phyloP scores from a whole-genome alignment of 2,888 invertebrate species.

The Colletes collaris region DNA sequence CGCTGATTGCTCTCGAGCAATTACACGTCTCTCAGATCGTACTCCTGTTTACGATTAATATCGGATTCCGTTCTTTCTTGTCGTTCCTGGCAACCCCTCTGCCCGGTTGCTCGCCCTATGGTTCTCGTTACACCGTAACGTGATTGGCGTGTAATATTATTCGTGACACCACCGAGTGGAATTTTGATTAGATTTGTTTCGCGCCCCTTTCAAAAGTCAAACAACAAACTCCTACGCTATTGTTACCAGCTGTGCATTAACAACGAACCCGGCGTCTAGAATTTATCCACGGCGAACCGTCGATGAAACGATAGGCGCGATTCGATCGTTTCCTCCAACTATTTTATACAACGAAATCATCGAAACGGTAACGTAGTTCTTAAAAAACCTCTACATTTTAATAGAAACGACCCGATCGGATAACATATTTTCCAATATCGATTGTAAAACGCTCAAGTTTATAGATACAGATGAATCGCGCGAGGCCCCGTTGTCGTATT shows the following conservation, averaged over 20 bases:
- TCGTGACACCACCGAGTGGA: conserved; percentile 8
- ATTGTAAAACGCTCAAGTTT: conserved; percentile 5
- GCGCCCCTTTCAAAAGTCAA: background rate
- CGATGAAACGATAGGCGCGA: too few relatives aligned
- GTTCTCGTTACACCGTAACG: background rate
- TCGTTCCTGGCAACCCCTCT: too few relatives aligned
- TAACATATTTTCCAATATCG: conserved; percentile 3
- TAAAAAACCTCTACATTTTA: too few relatives aligned
- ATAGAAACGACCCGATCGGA: background rate
- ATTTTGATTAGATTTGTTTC: conserved; percentile 20
- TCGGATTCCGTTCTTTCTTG: conserved; percentile 21
- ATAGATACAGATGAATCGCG: conserved; percentile 5
- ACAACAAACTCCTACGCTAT: too few relatives aligned
- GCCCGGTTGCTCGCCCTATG: background rate
- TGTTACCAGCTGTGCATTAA: too few relatives aligned
- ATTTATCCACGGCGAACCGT: too few relatives aligned
- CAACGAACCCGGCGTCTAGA: too few relatives aligned
- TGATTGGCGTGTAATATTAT: conserved; percentile 23
- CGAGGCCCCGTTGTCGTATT: background rate
- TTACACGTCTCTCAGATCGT: conserved; percentile 52
- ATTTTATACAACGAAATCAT: too few relatives aligned
- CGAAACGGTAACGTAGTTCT: too few relatives aligned
- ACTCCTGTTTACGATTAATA: conserved; percentile 33
- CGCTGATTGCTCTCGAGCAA: conserved; percentile 59
- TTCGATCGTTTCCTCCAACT: too few relatives aligned